Evolutionary conservation across 2,888 invertebrate genomes (phyloP), one percentile per base, ranked within the genome.

Genomic region (Lysandra bellargus): DNA sequence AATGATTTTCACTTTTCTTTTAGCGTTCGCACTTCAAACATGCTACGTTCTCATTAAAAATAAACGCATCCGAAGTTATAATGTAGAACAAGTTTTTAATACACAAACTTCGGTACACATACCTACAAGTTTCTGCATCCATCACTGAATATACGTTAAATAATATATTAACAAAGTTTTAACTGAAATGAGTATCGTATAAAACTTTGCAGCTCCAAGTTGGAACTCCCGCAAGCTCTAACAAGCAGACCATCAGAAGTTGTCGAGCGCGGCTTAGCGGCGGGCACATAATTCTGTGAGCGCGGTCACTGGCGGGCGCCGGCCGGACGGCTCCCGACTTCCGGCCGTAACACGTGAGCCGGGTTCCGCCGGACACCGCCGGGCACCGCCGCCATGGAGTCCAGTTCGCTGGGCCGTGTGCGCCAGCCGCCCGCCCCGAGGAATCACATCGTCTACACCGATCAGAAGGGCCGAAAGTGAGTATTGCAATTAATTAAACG

Each of bases 401-500:
- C 92, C 61, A 90, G 91, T 81, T 89, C 92, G 74, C 83, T 93
- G 81, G 90, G 88, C 80, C 87, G 91, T 79, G 85, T 82, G 79
- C 88, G 91, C 75, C 92, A 91, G 81, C 86, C 89, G 49, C 92
- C 92, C 2, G 88, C 93, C n/a, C 89, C 91, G 2, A 90, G 95
- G 79, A 95, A 94, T 84, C 95, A 95, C 83, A 95, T 95, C 82
- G 92, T 95, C 84, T 95, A 95, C 85, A 95, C 95, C 61, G 95
- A 95, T 82, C 95, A 95, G 81, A 95, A 95, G 83, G 95, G 95
- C 82, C 88, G 94, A 83, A 95, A 95, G 95, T 95, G 84, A 95
- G 95, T 94, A 87, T 82, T 80, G 79, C 75, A 78, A 85, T 86
- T 84, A 85, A 84, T 85, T 83, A 84, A 83, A 84, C 85, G 85